phyloP scores from a whole-genome alignment of 2,113 vertebrate genomes.

The Corythornis madagascariensis region DNA sequence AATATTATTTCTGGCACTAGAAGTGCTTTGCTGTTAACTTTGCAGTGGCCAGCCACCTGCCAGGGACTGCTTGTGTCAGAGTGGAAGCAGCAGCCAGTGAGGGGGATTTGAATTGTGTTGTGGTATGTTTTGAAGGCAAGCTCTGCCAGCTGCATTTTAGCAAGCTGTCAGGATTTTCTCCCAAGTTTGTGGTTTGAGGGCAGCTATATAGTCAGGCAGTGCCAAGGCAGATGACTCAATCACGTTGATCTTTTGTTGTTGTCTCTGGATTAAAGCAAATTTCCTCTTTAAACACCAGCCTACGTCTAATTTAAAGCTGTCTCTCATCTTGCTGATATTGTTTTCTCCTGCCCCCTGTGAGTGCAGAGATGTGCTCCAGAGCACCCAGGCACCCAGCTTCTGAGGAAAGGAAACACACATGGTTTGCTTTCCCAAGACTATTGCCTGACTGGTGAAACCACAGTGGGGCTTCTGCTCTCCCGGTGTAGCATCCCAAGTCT shows the following conservation, averaged over 20 bases:
- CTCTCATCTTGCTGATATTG: neutral
- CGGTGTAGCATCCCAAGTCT: fast-evolving
- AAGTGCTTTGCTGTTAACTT: neutral
- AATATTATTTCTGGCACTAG: neutral
- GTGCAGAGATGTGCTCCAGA: neutral
- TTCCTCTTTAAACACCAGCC: neutral
- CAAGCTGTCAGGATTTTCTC: constrained; percentile 43
- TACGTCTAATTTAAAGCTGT: neutral
- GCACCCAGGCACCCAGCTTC: neutral
- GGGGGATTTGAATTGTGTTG: neutral
- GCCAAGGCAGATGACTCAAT: neutral
- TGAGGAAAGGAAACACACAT: neutral
- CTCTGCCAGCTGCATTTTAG: constrained; percentile 49
- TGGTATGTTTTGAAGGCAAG: constrained; percentile 32
- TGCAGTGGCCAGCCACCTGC: neutral
- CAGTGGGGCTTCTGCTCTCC: neutral
- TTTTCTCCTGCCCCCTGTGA: neutral
- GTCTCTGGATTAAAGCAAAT: neutral
- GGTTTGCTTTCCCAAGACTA: neutral
- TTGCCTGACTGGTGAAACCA: neutral
- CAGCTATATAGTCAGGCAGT: neutral
- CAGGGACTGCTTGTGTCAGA: neutral
- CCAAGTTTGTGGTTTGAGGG: constrained; percentile 23
- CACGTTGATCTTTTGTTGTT: neutral
- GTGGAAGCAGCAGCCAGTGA: neutral